Conservation (phyloP, 2,888 invertebrate species). For the Xestia ashworthii region DNA sequence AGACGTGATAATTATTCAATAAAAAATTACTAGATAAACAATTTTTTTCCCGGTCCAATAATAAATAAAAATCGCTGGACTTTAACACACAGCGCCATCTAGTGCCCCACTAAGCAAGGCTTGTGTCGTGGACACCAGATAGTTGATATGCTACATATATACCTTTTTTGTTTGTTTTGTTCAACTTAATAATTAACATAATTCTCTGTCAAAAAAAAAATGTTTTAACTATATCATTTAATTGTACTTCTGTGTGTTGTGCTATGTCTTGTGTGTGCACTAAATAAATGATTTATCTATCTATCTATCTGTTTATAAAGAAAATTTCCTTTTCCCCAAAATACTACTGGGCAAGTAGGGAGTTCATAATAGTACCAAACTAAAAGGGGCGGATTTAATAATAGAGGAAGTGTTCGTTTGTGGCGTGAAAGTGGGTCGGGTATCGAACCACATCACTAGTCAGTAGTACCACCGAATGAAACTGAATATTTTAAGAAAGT, state of each 20-base stretch:
- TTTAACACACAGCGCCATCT: too few relatives aligned
- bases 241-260: too few relatives aligned
- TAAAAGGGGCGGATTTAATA: slow-evolving; percentile 42
- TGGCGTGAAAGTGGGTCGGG: slow-evolving; percentile 49
- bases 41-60: not conserved
- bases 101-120: too few relatives aligned
- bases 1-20: not conserved
- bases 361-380: slow-evolving; percentile 8
- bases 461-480: slow-evolving; percentile 19
- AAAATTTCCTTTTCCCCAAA: not conserved
- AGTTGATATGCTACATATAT: too few relatives aligned
- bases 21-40: not conserved
- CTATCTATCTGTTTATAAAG: too few relatives aligned
- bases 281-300: too few relatives aligned
- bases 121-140: too few relatives aligned
- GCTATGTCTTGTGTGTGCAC: too few relatives aligned
- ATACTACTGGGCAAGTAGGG: not conserved
- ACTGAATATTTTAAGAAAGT: slow-evolving; percentile 4
- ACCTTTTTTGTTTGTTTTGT: too few relatives aligned
- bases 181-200: too few relatives aligned
- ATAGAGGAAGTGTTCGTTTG: slow-evolving; percentile 42
- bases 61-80: too few relatives aligned
- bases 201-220: not conserved
- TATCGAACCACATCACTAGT: slow-evolving; percentile 47
- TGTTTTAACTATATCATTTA: too few relatives aligned